Evolutionary conservation across 2,888 invertebrate genomes (phyloP).

Genomic region (Marasmarcha lunaedactyla): DNA sequence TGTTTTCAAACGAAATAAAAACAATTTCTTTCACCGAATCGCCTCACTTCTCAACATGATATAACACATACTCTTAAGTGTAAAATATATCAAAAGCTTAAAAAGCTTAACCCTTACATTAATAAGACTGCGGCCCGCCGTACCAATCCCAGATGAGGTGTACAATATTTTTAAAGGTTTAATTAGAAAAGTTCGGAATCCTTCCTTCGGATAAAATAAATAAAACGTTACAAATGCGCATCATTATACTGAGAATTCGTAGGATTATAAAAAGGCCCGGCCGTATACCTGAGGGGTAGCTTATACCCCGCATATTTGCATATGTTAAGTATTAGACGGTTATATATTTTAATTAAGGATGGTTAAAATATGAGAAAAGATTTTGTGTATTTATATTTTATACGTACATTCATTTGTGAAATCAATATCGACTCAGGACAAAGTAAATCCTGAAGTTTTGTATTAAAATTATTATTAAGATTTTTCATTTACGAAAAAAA

Average conservation of each 20-base stretch:
- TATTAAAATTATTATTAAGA: too few relatives aligned
- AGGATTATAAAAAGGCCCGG: constrained; percentile 54
- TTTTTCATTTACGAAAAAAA: too few relatives aligned
- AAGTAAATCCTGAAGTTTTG: too few relatives aligned
- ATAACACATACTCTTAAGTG: too few relatives aligned
- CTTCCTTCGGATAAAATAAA: constrained; percentile 28
- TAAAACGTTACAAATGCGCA: constrained; percentile 15
- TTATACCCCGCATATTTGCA: not conserved
- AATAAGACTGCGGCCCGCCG: not conserved
- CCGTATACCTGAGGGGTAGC: constrained; percentile 20
- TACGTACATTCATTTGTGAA: too few relatives aligned
- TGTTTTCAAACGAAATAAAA: too few relatives aligned
- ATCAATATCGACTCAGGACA: too few relatives aligned
- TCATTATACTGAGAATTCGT: constrained; percentile 55
- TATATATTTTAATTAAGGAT: too few relatives aligned
- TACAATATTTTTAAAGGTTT: constrained; percentile 19
- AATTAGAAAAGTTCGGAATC: constrained; percentile 31
- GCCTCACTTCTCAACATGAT: too few relatives aligned
- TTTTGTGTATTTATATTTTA: too few relatives aligned
- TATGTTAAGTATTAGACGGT: not conserved
- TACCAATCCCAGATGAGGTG: constrained; percentile 7
- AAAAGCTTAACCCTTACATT: constrained; percentile 3
- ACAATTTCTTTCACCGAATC: too few relatives aligned
- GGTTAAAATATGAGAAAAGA: not conserved
- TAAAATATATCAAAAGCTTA: not conserved